Evolutionary conservation across 2,113 vertebrate genomes (phyloP).

Genomic region (Nyctereutes procyonoides): DNA sequence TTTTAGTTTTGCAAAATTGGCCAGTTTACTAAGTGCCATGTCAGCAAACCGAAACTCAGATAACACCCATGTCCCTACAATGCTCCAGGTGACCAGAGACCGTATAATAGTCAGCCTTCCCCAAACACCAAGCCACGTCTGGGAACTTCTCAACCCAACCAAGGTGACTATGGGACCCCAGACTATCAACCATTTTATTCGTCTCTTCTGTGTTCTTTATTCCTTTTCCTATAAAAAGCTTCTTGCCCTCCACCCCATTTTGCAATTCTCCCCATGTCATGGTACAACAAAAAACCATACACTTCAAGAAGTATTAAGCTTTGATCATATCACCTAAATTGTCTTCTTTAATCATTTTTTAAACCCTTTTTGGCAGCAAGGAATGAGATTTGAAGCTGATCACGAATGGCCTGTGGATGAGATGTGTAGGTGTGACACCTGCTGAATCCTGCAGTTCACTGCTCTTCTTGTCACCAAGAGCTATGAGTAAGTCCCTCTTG

Average conservation of each 20-base stretch:
- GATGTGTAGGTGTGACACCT: fast-evolving
- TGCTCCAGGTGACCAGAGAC: too few species aligned
- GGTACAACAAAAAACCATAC: not conserved
- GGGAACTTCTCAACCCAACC: not conserved
- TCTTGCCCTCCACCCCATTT: not conserved
- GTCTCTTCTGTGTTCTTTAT: not conserved
- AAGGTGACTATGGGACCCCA: not conserved
- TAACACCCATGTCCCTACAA: not conserved
- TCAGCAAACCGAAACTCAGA: not conserved
- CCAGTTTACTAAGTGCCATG: not conserved
- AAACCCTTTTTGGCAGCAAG: not conserved
- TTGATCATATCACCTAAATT: not conserved
- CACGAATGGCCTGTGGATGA: not conserved
- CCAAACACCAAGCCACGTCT: not conserved
- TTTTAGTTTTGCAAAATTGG: not conserved
- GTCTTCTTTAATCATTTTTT: not conserved
- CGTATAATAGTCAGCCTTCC: not conserved
- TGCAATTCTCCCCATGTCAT: not conserved
- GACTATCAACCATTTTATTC: not conserved
- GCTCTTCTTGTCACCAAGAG: not conserved
- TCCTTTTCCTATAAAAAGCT: not conserved
- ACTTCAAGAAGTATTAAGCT: not conserved
- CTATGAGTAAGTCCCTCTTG: not conserved
- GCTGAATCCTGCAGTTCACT: not conserved
- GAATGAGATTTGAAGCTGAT: not conserved